Evolutionary conservation across 2,888 invertebrate species (phyloP), one percentile per base, ranked within the genome.

Genomic region (Neoascia interrupta): DNA sequence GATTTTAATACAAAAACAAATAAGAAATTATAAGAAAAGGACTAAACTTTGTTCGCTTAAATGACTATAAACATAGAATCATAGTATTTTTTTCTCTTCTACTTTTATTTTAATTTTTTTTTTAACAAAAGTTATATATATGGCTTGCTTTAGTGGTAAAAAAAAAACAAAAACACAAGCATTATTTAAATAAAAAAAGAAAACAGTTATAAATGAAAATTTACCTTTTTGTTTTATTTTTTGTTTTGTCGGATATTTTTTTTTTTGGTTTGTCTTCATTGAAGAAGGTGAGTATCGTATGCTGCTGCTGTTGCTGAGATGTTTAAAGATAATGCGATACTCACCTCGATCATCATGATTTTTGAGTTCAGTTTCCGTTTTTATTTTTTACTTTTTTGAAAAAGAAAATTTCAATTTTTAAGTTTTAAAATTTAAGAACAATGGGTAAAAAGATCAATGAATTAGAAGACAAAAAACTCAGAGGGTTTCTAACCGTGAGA

Each of bases 131-230:
- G 10, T 39, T 66, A 49, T 31, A n/a, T 31, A 31, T 31, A 31
- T 37, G 61, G 41, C 49, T 75, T 69, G 49, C 68, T 75, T 49
- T 53, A 45, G 60, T 74, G 23, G 53, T 72, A 69, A 21, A 34
- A 68, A 68, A 45, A 45, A 61, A 70, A 61, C 41, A 45, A 60
- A 64, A 43, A 43, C 51, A 72, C 45, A 63, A 60, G 26, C 79
- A 75, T 74, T 72, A 76, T 81, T 81, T 76, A 81, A 79, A 81
- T 79, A 76, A 76, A 66, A 70, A 64, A 80, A 58, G 64, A 69
- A 49, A n/a, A n/a, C n/a, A 79, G 79, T 79, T 75, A 76, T 63
- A 70, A 64, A 80, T 53, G 64, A 69, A 49, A 61, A 43, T 54
- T 54, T n/a, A 5, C 26, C 15, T 23, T 31, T 54, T 54, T 36